Base-by-base conservation (phyloP, 1,140 invertebrate species). In the Halictus rubicundus region DNA sequence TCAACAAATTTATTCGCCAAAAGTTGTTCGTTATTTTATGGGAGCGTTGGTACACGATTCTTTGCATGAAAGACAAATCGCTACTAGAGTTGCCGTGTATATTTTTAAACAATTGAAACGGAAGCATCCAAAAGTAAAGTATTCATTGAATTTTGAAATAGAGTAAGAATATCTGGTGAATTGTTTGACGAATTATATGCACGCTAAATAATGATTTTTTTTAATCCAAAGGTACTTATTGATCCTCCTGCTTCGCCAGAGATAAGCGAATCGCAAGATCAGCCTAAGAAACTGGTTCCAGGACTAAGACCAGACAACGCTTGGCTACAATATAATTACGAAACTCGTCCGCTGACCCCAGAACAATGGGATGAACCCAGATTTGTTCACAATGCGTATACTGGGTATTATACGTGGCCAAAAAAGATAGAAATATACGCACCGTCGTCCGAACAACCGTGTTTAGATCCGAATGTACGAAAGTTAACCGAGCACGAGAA, bases 361-460 rank as follows among this genome's bases (percentile, higher is more conserved):
- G 94, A 96, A 84, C 95, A 97, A 76, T 99, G 97, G 97, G 95
- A 98, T 69, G 92, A 95, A 66, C 92, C 92, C 3, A 94, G 95
- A 52, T 96, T 93, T 88, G 90, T 97, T 9, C 95, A 97, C 87
- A 95, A 96, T 84, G 94, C 94, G 21, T 94, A 95, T 84, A 92
- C 94, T 78, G 98, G 98, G 6, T 98, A 96, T 90, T 98, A 97
- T 87, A 93, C 92, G 3, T 99, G 97, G 97, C 97, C 97, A 1
- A 95, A 95, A 77, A 90, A 92, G 54, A 79, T 96, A 1, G 88
- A 94, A 89, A 91, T 96, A 14, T 96, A 95, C 88, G 95, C 96
- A 2, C 94, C 96, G 0, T 91, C 94, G 0, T 88, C 82, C 1
- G 89, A 96, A 71, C 96, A 97, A 88, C 95, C 95, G 3, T 89